Percentiles rank a stretch among this genome's conserved stretches.
These are phyloP conservation scores for Acestrorhynchus altus DNA, from an alignment of 2,797 vertebrate genomes.

Conservation along the genomic window DNA sequence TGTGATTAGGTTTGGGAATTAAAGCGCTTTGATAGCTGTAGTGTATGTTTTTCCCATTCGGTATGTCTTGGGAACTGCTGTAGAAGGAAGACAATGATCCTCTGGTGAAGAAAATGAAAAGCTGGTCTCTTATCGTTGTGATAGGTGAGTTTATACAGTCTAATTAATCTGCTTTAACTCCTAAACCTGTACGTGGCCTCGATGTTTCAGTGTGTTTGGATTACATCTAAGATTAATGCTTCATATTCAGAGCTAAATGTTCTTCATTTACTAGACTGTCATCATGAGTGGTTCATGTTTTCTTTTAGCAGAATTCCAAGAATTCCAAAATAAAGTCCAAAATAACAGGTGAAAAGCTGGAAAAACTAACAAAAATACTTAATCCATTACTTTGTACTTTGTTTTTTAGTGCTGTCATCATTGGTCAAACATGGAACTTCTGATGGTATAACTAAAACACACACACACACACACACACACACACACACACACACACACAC, in stretches of 20 bases:
- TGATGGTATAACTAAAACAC: slow-evolving; percentile 11
- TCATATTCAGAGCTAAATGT: neutral
- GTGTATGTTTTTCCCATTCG: neutral
- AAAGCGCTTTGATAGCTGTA: slow-evolving; percentile 30
- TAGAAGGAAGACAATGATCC: neutral
- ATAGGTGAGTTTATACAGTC: slow-evolving; percentile 38
- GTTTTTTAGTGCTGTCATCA: slow-evolving; percentile 47
- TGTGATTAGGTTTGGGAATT: slow-evolving; percentile 40
- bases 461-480: neutral
- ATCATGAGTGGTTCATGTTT: neutral
- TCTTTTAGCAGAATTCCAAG: neutral
- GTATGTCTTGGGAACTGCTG: neutral
- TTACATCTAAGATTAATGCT: neutral
- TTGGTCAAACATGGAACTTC: slow-evolving; percentile 20
- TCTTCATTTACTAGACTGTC: neutral
- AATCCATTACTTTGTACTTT: slow-evolving; percentile 30
- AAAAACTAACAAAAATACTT: neutral
- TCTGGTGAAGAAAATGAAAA: slow-evolving; percentile 30
- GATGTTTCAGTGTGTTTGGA: neutral
- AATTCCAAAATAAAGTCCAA: no score
- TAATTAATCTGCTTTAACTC: neutral
- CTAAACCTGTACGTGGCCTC: neutral
- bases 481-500: neutral
- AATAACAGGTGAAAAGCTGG: neutral
- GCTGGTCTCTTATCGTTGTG: slow-evolving; percentile 10